A percentile compares a stretch with the other conserved stretches of the same genome.
These are phyloP conservation scores for Rhadina sibilatrix DNA, from an alignment of 2,113 vertebrate genomes.

Conservation along the genomic window DNA sequence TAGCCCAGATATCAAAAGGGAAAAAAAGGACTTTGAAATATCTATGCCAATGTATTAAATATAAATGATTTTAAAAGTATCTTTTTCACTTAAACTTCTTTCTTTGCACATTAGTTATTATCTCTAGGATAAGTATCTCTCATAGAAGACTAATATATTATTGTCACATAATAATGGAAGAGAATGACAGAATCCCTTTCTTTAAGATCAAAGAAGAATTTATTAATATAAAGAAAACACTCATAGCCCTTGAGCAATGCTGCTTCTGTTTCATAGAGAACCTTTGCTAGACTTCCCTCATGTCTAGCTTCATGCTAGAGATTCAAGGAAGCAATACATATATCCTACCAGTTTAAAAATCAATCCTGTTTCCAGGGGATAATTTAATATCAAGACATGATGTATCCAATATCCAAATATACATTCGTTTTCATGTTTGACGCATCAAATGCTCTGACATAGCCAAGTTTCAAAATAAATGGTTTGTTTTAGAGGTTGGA, in stretches of 20 bases:
- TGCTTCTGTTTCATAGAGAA: slow-evolving; percentile 1
- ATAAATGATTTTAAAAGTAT: slow-evolving; percentile 50
- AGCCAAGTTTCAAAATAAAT: slow-evolving; percentile 64
- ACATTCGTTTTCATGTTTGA: slow-evolving; percentile 54
- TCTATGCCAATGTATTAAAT: slow-evolving; percentile 38
- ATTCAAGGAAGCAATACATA: slow-evolving; percentile 30
- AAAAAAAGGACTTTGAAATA: slow-evolving; percentile 38
- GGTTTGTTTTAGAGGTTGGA: slow-evolving; percentile 69
- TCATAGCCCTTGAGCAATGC: slow-evolving; percentile 29
- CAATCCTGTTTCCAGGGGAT: slow-evolving; percentile 33
- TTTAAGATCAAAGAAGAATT: slow-evolving; percentile 22
- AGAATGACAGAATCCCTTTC: slow-evolving; percentile 23
- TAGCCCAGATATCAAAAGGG: slow-evolving; percentile 15
- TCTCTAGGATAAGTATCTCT: slow-evolving; percentile 48
- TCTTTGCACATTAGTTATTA: slow-evolving; percentile 46
- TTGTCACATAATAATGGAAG: slow-evolving; percentile 39
- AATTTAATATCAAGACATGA: slow-evolving; percentile 57
- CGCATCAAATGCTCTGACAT: slow-evolving; percentile 5
- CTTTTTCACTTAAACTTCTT: slow-evolving; percentile 34
- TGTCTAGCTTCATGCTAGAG: not conserved
- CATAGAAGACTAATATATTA: slow-evolving; percentile 39
- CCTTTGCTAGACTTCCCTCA: not conserved
- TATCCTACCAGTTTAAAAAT: slow-evolving; percentile 49
- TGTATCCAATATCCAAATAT: slow-evolving; percentile 44
- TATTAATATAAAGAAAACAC: slow-evolving; percentile 50